Evolutionary conservation across 2,888 invertebrate genomes (phyloP), one percentile per base, ranked within the genome.

Genomic region (Idaea straminata): DNA sequence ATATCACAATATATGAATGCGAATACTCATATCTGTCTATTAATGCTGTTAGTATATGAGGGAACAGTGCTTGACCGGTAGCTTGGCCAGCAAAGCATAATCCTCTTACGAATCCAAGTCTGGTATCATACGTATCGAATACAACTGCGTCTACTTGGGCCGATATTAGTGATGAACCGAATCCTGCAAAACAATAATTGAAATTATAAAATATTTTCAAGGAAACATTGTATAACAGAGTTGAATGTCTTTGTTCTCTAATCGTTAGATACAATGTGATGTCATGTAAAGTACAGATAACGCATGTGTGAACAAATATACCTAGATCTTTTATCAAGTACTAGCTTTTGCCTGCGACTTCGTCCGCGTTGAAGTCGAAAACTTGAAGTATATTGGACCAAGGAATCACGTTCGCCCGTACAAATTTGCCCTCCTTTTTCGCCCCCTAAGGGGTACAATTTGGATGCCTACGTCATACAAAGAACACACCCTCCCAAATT

Each of bases 71-170:
- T 69, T 90, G 88, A 47, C 92, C 93, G 16, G 92, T 69, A 13
- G 93, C 92, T 83, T 93, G 93, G 2, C 91, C 92, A 4, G 87
- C 81, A 63, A 86, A 89, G 71, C 89, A 89, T 61, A 91, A 63
- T 34, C 88, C 88, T 71, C 89, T 83, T 61, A 93, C 80, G 15
- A 89, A 71, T 58, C 84, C 87, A 15, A 92, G 69, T 15, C 88
- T 83, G 15, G 86, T 81, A 72, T 93, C 91, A 68, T 93, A 93
- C 0, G 89, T 90, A 68, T 93, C 93, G 70, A 89, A 89, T 62
- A 93, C 77, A 16, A 93, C 86, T 35, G 89, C 91, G 68, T 93
- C 92, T 5, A 93, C 87, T 83, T 93, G 93, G 6, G 91, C 89
- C 61, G 92, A 87, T 73, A 92, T 83, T 6, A 93, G 66, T 13